A percentile compares a stretch with the other conserved stretches of the same genome.
Conservation (phyloP, 2,113 vertebrate genomes). For the Poeciliopsis prolifica region DNA sequence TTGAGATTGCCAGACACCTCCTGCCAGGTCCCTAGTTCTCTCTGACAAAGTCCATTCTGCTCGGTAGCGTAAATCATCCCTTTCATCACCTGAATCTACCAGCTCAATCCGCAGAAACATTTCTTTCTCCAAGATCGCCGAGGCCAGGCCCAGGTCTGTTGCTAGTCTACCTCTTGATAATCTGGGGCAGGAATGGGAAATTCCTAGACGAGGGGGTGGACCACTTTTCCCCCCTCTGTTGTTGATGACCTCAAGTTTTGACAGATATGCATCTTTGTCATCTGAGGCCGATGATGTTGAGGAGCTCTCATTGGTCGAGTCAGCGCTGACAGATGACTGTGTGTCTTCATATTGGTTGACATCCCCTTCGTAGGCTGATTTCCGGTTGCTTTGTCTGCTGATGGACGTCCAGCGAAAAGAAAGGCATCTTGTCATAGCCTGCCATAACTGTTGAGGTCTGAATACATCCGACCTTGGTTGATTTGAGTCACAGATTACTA, state of each 20-base stretch:
- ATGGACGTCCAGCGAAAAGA: conserved; percentile 68
- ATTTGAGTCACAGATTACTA: conserved; percentile 3
- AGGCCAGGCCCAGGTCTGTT: conserved; percentile 43
- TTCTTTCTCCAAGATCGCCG: conserved; percentile 65
- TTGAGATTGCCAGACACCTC: conserved; percentile 69
- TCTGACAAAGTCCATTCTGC: conserved; percentile 75
- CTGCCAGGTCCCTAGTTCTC: conserved; percentile 64
- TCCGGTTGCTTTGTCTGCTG: conserved; percentile 49
- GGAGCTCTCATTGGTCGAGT: conserved; percentile 54
- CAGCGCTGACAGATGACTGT: conserved; percentile 20
- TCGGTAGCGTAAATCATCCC: conserved; percentile 61
- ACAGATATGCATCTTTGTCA: conserved; percentile 15
- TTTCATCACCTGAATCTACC: conserved; percentile 51
- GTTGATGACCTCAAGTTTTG: conserved; percentile 27
- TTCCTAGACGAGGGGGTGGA: conserved; percentile 14
- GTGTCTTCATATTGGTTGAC: conserved; percentile 46
- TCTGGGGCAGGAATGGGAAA: conserved; percentile 56
- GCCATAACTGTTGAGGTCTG: conserved; percentile 67
- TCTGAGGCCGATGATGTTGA: conserved; percentile 36
- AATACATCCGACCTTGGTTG: conserved; percentile 36
- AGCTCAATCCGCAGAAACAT: conserved; percentile 71
- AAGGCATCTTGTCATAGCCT: conserved; percentile 67
- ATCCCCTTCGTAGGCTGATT: conserved; percentile 48
- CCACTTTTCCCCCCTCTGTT: conserved; percentile 33
- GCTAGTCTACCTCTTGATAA: conserved; percentile 44